Base-by-base conservation (phyloP, 2,888 invertebrate genomes). In the Holacanthella duospinosa region DNA sequence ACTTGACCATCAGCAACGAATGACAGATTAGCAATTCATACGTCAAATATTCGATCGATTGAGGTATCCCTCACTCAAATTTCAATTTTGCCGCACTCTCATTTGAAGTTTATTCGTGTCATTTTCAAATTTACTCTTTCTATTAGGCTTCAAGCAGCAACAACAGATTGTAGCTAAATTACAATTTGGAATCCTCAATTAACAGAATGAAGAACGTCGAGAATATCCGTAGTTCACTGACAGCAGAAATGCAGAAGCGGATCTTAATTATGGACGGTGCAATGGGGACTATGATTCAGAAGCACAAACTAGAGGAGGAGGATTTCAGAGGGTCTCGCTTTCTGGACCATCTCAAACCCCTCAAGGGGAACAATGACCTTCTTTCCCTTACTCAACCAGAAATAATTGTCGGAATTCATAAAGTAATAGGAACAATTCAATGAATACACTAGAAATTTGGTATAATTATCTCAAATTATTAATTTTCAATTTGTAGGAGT, bases 231-330 rank as follows among this genome's bases (percentile, higher is more conserved):
- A 16, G 16, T 16, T 16, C 16, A 6, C 36, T 36, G 6, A 36
- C 36, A 25, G 66, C 68, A 55, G 72, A 70, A 55, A 54, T 72
- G 48, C 43, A 61, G 25, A 60, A 78, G 61, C 74, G 80, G 29
- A 80, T 81, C 61, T 76, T 82, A 75, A 75, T 82, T 24, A 77
- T 81, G 68, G 81, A 81, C 76, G 81, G 83, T 36, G 82, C 80
- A 9, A 82, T 83, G 82, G 83, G 83, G n/a, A 82, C 82, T 3
- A 83, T 82, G 82, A 82, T 83, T 59, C 79, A 83, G 70, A 73
- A 75, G 59, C 75, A 79, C 60, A 74, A 75, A 56, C 75, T 82
- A 61, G 78, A 78, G 54, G 82, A 83, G 68, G 77, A 78, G 36
- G 81, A 82, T 70, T 83, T 80, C 72, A 73, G 80, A 43, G 78